Evolutionary conservation across 2,888 invertebrate genomes (phyloP).

Genomic region (Cinara cedri): DNA sequence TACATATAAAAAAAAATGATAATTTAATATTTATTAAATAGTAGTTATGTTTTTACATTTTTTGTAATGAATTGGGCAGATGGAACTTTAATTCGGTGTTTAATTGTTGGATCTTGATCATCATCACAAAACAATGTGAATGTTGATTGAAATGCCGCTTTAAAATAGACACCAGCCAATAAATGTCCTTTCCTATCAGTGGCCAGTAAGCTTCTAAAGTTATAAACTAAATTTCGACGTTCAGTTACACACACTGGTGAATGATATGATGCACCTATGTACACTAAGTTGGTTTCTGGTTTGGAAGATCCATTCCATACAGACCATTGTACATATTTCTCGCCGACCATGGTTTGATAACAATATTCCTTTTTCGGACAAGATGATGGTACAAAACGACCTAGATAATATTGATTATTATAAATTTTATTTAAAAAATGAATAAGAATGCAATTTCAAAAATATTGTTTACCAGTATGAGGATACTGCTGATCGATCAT

Average conservation of each 20-base stretch:
- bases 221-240: constrained; percentile 85
- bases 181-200: constrained; percentile 84
- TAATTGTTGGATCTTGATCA: constrained; percentile 63
- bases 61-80: constrained; percentile 73
- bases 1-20: constrained; percentile 24
- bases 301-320: constrained; percentile 84
- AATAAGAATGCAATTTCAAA: constrained; percentile 18
- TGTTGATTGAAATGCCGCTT: constrained; percentile 67
- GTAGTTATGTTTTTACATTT: constrained; percentile 64
- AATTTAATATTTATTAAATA: constrained; percentile 27
- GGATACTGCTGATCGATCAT: constrained; percentile 86
- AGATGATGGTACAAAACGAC: constrained; percentile 80
- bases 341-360: constrained; percentile 52
- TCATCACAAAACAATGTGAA: constrained; percentile 81
- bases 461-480: constrained; percentile 72
- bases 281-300: constrained; percentile 73
- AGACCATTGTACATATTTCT: constrained; percentile 49
- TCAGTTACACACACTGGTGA: constrained; percentile 86
- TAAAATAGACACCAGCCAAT: constrained; percentile 84
- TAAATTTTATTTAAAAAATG: neutral
- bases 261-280: constrained; percentile 78
- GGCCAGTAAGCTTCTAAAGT: constrained; percentile 78
- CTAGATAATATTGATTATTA: constrained; percentile 63
- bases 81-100: constrained; percentile 75
- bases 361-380: constrained; percentile 51